Base-by-base conservation (phyloP, 2,888 invertebrate genomes). In the Neoitamus cyanurus region DNA sequence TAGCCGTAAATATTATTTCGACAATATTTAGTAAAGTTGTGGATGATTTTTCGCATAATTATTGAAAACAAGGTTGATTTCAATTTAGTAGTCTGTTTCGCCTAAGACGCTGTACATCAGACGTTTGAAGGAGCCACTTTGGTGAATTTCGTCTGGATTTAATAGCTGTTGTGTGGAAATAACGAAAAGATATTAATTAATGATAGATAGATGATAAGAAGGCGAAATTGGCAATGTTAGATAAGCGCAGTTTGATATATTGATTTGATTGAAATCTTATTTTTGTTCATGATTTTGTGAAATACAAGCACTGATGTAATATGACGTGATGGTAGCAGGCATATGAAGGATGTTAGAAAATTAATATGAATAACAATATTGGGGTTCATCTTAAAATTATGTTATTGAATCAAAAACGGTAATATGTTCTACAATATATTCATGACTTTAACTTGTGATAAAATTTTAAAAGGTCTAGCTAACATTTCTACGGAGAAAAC, bases 111-210 rank as follows among this genome's bases (percentile, higher is more conserved):
- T 95, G 93, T 95, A 95, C 97, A 97, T 97, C 90, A 97, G 94
- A 91, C 97, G 95, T 92, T 96, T 97, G 93, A 97, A 97, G 87
- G 96, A 96, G 92, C 96, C 95, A 92, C 97, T 97, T 92, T 97
- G 97, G 89, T 97, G 97, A 90, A 97, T 97, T 90, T 97, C 97
- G 89, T 95, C 94, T 88, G 89, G 34, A 37, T 82, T 68, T 69
- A 69, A 34, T 75, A 37, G 37, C 36, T 34, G 37, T 28, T 82
- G 28, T 82, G 31, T 34, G 31, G 9, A 6, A 46, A 20, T 11
- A 75, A 42, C 15, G 4, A 20, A 20, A 37, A 9, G 28, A 77
- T 25, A 77, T 77, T 48, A 77, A 13, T 28, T n/a, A 77, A 13
- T 25, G 28, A 46, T 20, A 42, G 9, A 37, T 75, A 37, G 15